Base-by-base conservation (phyloP, 2,888 invertebrate genomes). In the Mongoloraphidia duomilia region DNA sequence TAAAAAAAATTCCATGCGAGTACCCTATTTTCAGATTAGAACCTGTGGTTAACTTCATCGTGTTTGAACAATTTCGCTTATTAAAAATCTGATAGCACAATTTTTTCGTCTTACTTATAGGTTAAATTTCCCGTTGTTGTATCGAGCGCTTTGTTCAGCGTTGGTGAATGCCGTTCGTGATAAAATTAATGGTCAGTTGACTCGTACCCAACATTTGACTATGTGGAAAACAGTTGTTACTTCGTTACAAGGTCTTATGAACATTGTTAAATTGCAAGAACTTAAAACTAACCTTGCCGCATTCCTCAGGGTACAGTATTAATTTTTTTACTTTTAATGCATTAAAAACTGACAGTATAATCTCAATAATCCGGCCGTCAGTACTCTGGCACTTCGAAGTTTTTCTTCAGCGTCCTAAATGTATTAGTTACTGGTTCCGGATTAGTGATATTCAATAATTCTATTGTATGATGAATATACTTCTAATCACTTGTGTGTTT, bases 61-160 rank as follows among this genome's bases (percentile, higher is more conserved):
- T 13, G 4, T 3, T 34, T 44, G 34, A n/a, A n/a, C 9, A 44
- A 37, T 36, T 34, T 26, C 10, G 10, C 11, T n/a, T 12, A n/a
- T 12, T n/a, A 8, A 41, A 41, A 33, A 1, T 42, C 12, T 17
- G 33, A 3, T 10, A 17, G 12, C 10, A 17, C 9, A 42, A 14
- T 42, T 26, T 35, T 14, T 9, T 37, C 39, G 13, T 39, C 38
- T 51, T 44, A 33, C 44, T 50, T 53, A 26, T 39, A 73, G 66
- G 63, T 66, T 65, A 1, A 84, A 78, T 61, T 84, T 86, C 58
- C 74, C 80, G 9, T 66, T 84, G 55, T 64, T 87, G 4, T 84
- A 78, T 57, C 75, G 79, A 55, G 78, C 77, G 52, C 58, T 86
- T 1, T 83, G 82, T 47, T 71, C 71, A 52, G 74, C 77, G 9